Base-by-base conservation (phyloP, 2,888 invertebrate species). In the Anticlea derivata region DNA sequence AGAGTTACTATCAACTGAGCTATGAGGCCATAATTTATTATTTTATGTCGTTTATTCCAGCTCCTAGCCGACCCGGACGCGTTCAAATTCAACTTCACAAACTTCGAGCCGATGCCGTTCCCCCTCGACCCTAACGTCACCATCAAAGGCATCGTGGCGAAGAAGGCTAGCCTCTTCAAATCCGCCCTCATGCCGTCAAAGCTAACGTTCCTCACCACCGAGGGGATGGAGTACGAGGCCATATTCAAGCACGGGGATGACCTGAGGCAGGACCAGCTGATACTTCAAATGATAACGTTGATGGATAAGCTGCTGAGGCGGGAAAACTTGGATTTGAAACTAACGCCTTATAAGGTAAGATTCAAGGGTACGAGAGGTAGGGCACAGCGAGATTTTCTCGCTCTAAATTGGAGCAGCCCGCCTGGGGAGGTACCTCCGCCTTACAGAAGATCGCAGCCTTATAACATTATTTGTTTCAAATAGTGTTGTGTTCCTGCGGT, bases 181-280 rank as follows among this genome's bases (percentile, higher is more conserved):
- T 99, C 98, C 23, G 97, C 98, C 0, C 89, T 98, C 46, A 99
- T 98, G 97, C 99, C 99, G 1, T 96, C 97, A 7, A 93, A 93
- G 75, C 88, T 99, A 35, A 96, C 97, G 0, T 99, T 99, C 79
- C 87, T 95, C 7, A 97, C 97, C 0, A 94, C 94, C 0, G 94
- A 95, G 50, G 95, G 95, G 27, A 92, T 93, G 24, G 96, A 97
- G 71, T 99, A 99, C 81, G 96, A 97, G 8, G 96, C 98, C 0
- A 99, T 99, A 55, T 99, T 99, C 81, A 99, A 99, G 80, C 95
- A 98, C 68, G 99, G 99, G 1, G 99, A 99, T 82, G 99, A 99
- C 79, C 85, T 99, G 41, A 92, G 99, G 1, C 99, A 99, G 86
- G 99, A 99, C 87, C 99, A 99, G 81, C 92, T 99, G 0, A 97